These are phyloP conservation scores for Rhopilema esculentum DNA, from an alignment of 30 jellyfish, hydroid and myxozoan genomes.

Conservation along the genomic window DNA sequence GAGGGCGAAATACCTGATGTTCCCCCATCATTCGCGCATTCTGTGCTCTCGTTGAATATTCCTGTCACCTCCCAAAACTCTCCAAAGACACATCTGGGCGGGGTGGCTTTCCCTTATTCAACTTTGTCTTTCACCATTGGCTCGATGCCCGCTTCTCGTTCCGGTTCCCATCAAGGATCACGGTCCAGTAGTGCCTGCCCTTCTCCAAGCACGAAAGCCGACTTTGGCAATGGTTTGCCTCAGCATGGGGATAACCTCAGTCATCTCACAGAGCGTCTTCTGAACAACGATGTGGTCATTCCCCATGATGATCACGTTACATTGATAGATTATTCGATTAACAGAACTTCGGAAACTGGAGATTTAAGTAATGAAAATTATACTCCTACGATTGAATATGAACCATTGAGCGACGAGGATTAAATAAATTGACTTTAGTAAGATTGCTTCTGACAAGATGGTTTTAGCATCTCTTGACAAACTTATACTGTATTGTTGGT, in stretches of 20 bases:
- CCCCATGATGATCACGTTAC: conserved; percentile 32
- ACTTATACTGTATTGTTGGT: background rate
- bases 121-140: conserved; percentile 79
- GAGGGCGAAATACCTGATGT: conserved; percentile 24
- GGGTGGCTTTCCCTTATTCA: conserved; percentile 88
- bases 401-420: conserved; percentile 81
- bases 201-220: conserved; percentile 64
- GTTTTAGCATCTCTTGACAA: background rate
- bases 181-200: conserved; percentile 81
- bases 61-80: conserved; percentile 39
- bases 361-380: conserved; percentile 6
- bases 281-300: conserved; percentile 27
- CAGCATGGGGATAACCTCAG: conserved; percentile 56
- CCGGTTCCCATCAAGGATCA: conserved; percentile 57
- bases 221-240: background rate
- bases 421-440: background rate
- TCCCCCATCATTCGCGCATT: conserved; percentile 32
- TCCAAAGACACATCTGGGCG: conserved; percentile 34
- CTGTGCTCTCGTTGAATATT: conserved; percentile 43
- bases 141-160: conserved; percentile 65
- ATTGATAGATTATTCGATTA: background rate
- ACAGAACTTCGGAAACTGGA: background rate
- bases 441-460: background rate
- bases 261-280: conserved; percentile 58
- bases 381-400: conserved; percentile 49